Evolutionary conservation across 2,113 vertebrate genomes (phyloP).

Genomic region (Centrocercus urophasianus): DNA sequence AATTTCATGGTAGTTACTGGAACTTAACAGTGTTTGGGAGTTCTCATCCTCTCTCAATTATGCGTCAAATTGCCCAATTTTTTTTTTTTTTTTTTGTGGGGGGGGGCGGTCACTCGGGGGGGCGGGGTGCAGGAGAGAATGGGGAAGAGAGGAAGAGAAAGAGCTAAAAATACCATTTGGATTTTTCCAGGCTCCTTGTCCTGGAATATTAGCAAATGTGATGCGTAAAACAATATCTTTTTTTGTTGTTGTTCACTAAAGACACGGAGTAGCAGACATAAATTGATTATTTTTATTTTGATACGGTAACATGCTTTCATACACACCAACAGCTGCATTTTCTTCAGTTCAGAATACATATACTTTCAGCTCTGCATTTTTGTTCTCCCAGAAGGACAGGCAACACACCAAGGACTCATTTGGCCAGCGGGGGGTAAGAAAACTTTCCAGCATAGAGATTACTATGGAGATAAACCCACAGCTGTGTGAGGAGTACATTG

Average conservation of each 20-base stretch:
- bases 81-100: too few species aligned
- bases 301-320: neutral
- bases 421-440: neutral
- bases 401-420: neutral
- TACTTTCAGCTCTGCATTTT: neutral
- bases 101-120: too few species aligned
- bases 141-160: neutral
- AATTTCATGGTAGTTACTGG: constrained; percentile 13
- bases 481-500: neutral
- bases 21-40: neutral
- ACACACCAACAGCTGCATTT: neutral
- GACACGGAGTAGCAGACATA: neutral
- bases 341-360: neutral
- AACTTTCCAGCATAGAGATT: neutral
- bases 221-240: neutral
- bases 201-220: constrained; percentile 17
- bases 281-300: constrained; percentile 14
- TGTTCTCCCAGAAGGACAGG: neutral
- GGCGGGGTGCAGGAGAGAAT: neutral
- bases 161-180: constrained; percentile 29
- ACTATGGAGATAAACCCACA: neutral
- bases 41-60: constrained; percentile 14
- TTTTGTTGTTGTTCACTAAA: neutral
- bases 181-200: constrained; percentile 36
- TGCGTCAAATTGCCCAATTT: constrained; percentile 13